Evolutionary conservation across 1,140 invertebrate genomes (phyloP).

Genomic region (Drosophila punjabiensis): DNA sequence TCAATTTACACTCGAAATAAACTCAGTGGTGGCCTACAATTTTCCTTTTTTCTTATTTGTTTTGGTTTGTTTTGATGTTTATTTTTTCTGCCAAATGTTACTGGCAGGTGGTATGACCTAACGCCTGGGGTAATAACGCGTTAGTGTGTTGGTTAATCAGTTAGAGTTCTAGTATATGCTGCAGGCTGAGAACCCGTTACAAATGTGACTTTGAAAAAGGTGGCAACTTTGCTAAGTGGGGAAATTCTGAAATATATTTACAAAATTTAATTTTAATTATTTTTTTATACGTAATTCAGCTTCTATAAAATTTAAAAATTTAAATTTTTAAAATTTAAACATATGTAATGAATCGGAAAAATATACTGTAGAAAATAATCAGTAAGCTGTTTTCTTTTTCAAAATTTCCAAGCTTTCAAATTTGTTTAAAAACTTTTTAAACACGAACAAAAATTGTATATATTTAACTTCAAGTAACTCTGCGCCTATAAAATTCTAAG

Average conservation of each 20-base stretch:
- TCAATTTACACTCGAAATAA: neutral
- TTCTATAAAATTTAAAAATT: neutral
- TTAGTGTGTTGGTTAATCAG: neutral
- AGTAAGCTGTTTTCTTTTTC: too few relatives aligned
- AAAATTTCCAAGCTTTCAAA: too few relatives aligned
- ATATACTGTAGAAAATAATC: too few relatives aligned
- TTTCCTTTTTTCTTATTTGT: conserved; percentile 16
- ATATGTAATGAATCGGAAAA: too few relatives aligned
- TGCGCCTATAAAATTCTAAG: too few relatives aligned
- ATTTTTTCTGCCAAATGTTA: conserved; percentile 15
- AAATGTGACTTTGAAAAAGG: neutral
- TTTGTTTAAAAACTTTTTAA: too few relatives aligned
- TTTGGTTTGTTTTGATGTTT: conserved; percentile 24
- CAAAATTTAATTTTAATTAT: neutral
- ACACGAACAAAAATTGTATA: too few relatives aligned
- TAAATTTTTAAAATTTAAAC: too few relatives aligned
- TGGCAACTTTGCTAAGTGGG: neutral
- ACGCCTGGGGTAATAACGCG: conserved; percentile 1
- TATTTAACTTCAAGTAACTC: too few relatives aligned
- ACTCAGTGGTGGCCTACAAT: neutral
- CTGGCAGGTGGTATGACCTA: conserved; percentile 19
- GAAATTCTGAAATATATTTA: neutral
- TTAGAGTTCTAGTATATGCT: conserved; percentile 3
- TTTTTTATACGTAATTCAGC: neutral
- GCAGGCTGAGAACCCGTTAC: conserved; percentile 8